phyloP scores from a whole-genome alignment of 2,888 invertebrate species.

The Camptogramma bilineatum region DNA sequence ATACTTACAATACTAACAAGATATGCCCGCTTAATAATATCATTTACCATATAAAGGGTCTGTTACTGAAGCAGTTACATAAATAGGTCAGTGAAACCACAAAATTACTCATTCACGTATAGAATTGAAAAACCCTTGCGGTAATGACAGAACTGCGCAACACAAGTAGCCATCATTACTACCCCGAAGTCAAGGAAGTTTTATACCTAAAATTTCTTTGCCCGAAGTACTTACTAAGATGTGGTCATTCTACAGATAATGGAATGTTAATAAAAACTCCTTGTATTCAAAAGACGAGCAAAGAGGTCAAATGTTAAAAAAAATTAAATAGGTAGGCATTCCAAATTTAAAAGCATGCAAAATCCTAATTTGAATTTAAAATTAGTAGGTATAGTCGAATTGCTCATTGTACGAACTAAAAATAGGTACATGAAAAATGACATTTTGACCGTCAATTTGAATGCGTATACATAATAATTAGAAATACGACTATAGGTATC shows the following conservation, averaged over 20 bases:
- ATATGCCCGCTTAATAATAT: not conserved
- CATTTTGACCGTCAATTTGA: too few relatives aligned
- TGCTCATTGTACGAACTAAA: too few relatives aligned
- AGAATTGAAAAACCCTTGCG: conserved; percentile 21
- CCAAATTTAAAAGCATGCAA: not conserved
- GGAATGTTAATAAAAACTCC: not conserved
- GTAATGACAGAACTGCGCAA: conserved; percentile 12
- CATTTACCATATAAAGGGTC: not conserved
- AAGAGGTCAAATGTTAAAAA: not conserved
- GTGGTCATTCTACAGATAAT: not conserved
- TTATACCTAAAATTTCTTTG: too few relatives aligned
- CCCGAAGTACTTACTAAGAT: not conserved
- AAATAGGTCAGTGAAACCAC: conserved; percentile 27
- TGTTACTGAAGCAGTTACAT: conserved; percentile 11
- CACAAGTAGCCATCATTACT: conserved; percentile 2
- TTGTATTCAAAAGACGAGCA: not conserved
- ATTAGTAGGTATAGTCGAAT: too few relatives aligned
- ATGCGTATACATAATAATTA: too few relatives aligned
- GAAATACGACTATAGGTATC: too few relatives aligned
- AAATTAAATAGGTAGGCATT: not conserved
- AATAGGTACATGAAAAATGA: too few relatives aligned
- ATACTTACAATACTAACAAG: not conserved
- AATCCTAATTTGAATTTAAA: not conserved
- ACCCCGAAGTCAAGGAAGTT: too few relatives aligned
- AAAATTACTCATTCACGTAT: conserved; percentile 22